phyloP scores from a whole-genome alignment of 2,113 vertebrate genomes.

The Capricornis sumatraensis region DNA sequence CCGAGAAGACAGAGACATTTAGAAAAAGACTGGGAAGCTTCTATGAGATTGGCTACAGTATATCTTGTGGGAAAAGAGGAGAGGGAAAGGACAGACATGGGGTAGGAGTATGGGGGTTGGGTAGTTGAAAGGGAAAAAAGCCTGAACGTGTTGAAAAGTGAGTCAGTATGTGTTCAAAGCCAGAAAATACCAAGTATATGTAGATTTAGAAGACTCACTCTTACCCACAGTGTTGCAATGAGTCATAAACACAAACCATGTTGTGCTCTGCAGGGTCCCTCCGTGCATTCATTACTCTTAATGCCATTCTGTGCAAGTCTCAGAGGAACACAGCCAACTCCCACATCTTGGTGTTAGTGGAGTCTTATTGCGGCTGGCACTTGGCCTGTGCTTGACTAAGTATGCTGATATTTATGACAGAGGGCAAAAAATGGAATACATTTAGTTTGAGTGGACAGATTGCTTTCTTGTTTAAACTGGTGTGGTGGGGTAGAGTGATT shows the following conservation, averaged over 20 bases:
- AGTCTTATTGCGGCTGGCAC: neutral
- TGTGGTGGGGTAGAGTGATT: neutral
- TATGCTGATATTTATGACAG: conserved; percentile 19
- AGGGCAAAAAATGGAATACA: neutral
- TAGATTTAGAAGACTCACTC: neutral
- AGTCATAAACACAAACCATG: neutral
- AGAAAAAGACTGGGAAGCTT: neutral
- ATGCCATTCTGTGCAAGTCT: conserved; percentile 6
- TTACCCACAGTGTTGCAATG: neutral
- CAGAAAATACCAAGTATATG: neutral
- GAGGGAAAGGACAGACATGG: neutral
- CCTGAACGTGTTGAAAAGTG: neutral
- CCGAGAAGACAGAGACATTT: neutral
- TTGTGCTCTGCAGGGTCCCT: neutral
- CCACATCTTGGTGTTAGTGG: neutral
- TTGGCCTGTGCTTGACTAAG: neutral
- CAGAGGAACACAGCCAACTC: conserved; percentile 19
- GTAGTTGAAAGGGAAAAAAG: neutral
- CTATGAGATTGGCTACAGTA: neutral
- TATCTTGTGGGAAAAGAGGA: neutral
- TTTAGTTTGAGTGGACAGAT: conserved; percentile 31
- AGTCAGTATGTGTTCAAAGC: neutral
- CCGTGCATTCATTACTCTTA: conserved; percentile 17
- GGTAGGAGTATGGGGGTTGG: neutral
- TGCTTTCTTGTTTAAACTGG: conserved; percentile 1